A percentile compares a stretch with the other conserved stretches of the same genome.
Conservation (phyloP, 1,140 invertebrate genomes). For the Drosophila bifasciata region DNA sequence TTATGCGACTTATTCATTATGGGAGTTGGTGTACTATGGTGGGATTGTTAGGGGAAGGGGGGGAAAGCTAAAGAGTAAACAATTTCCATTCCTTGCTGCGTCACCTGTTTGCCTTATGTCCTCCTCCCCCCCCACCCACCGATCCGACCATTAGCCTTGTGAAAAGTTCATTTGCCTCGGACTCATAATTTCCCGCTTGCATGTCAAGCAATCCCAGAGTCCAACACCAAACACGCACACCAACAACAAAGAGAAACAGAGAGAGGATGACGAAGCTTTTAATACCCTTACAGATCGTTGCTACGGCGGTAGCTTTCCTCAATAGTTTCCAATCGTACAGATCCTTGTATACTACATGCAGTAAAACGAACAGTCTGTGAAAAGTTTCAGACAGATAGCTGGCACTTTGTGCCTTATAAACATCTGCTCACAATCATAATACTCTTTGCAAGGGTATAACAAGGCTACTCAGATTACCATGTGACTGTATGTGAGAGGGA, state of each 20-base stretch:
- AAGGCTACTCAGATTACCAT: too few relatives aligned
- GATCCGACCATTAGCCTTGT: slow-evolving; percentile 69
- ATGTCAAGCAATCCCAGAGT: slow-evolving; percentile 61
- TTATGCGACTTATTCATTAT: slow-evolving; percentile 44
- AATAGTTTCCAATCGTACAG: too few relatives aligned
- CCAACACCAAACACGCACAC: slow-evolving; percentile 29
- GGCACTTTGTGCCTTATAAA: too few relatives aligned
- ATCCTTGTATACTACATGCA: too few relatives aligned
- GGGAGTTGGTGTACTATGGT: slow-evolving; percentile 46
- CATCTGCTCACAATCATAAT: too few relatives aligned
- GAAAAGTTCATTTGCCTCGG: slow-evolving; percentile 78
- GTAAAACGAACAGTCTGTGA: too few relatives aligned
- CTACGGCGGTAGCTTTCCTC: too few relatives aligned
- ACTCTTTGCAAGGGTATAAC: too few relatives aligned
- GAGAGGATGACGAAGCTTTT: not conserved
- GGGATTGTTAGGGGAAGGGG: slow-evolving; percentile 3
- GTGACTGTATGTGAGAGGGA: too few relatives aligned
- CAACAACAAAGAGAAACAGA: slow-evolving; percentile 25
- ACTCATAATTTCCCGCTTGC: slow-evolving; percentile 79
- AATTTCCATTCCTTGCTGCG: slow-evolving; percentile 21
- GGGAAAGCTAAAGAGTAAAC: slow-evolving; percentile 52
- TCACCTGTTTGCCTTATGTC: slow-evolving; percentile 66
- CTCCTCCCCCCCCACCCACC: not conserved
- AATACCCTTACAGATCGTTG: too few relatives aligned
- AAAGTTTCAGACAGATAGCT: too few relatives aligned